These are phyloP conservation scores for Mnemiopsis leidyi DNA, from an alignment of 37 sponge, comb jelly and placozoan genomes.

Conservation along the genomic window DNA sequence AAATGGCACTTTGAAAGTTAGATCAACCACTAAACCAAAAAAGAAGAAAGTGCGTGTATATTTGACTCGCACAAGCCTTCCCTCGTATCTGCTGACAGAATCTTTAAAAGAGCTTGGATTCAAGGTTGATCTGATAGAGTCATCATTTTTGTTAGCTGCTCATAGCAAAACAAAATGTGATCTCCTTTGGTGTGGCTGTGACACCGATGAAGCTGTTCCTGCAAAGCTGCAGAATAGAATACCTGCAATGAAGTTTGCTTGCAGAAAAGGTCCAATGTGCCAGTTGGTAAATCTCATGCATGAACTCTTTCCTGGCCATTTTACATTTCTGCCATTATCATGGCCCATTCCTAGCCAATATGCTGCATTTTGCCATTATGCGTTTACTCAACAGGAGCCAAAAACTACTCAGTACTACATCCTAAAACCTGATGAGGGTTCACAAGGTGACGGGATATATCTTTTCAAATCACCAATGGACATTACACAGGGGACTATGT, in stretches of 20 bases:
- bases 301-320: conserved; percentile 70
- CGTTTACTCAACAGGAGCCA: conserved; percentile 4
- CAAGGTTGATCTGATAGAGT: conserved; percentile 12
- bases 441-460: conserved; percentile 73
- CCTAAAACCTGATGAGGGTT: conserved; percentile 72
- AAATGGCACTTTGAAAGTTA: neutral
- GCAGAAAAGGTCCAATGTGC: conserved; percentile 57
- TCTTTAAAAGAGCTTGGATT: conserved; percentile 54
- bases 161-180: conserved; percentile 29
- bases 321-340: conserved; percentile 67
- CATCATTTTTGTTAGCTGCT: conserved; percentile 50
- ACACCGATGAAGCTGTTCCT: conserved; percentile 6
- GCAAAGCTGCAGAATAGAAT: conserved; percentile 51
- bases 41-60: conserved; percentile 65
- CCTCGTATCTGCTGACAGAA: neutral
- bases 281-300: conserved; percentile 68
- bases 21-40: conserved; percentile 8
- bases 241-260: conserved; percentile 57
- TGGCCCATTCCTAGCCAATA: conserved; percentile 71
- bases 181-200: conserved; percentile 61
- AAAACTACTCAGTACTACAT: conserved; percentile 66
- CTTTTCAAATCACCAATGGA: conserved; percentile 68
- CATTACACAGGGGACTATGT: conserved; percentile 46
- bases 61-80: conserved; percentile 59
- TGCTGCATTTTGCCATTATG: conserved; percentile 58